Conservation (phyloP, 1,140 invertebrate genomes). For the Metaphire vulgaris region DNA sequence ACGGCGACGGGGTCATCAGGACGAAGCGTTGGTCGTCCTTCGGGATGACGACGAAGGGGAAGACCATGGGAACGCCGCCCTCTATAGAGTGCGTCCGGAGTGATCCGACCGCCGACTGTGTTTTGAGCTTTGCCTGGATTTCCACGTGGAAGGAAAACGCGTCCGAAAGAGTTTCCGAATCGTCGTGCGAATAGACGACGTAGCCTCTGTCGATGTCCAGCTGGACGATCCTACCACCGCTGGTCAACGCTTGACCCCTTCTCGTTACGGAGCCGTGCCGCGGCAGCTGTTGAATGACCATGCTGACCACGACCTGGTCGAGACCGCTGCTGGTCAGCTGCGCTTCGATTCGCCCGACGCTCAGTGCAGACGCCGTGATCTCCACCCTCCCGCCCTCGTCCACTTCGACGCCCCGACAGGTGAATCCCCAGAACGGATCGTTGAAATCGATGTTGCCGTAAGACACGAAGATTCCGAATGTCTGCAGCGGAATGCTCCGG, state of each 20-base stretch:
- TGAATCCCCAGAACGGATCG: constrained; percentile 37
- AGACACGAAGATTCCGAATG: constrained; percentile 49
- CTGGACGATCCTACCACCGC: constrained; percentile 38
- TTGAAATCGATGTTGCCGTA: constrained; percentile 45
- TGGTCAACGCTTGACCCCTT: constrained; percentile 23
- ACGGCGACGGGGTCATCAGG: constrained; percentile 62
- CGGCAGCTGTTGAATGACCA: constrained; percentile 34
- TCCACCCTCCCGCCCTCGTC: constrained; percentile 46
- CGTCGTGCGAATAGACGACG: constrained; percentile 56
- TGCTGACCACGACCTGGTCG: constrained; percentile 33
- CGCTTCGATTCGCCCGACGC: constrained; percentile 40
- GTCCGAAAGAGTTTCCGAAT: constrained; percentile 48
- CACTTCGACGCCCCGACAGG: constrained; percentile 36
- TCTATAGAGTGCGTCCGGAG: too few species aligned
- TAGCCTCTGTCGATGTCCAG: constrained; percentile 42
- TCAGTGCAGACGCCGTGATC: constrained; percentile 42
- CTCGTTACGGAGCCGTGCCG: constrained; percentile 38
- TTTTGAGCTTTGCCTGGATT: constrained; percentile 41
- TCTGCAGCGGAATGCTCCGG: constrained; percentile 43
- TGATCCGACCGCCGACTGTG: constrained; percentile 49
- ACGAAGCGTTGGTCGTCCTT: constrained; percentile 84
- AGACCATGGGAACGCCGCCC: constrained; percentile 70
- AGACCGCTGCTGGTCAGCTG: constrained; percentile 34
- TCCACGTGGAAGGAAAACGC: constrained; percentile 40
- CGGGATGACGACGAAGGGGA: constrained; percentile 71